Percentiles rank a stretch among this genome's conserved stretches.
Evolutionary conservation across 92 coral and sea anemone species (phyloP).

Genomic region (Parazoanthus atlanticus): DNA sequence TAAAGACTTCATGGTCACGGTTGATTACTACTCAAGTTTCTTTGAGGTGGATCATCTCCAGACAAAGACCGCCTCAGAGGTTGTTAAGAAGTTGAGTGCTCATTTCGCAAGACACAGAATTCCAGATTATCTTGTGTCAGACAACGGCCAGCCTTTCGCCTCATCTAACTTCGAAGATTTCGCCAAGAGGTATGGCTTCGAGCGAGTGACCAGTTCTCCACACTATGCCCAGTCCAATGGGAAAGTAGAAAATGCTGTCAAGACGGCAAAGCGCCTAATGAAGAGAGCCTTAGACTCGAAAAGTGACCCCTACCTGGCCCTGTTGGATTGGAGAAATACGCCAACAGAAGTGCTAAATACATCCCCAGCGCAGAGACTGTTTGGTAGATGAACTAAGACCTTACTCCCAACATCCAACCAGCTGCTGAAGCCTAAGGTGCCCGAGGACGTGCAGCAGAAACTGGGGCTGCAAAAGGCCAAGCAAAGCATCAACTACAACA

Average conservation of each 20-base stretch:
- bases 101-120: constrained; percentile 21
- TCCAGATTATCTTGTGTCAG: constrained; percentile 3
- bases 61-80: constrained; percentile 15
- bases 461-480: constrained; percentile 48
- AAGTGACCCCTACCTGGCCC: neutral
- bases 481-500: constrained; percentile 51
- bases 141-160: constrained; percentile 19
- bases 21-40: constrained; percentile 28
- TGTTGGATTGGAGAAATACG: constrained; percentile 25
- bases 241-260: constrained; percentile 21
- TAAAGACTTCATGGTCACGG: constrained; percentile 16
- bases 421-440: constrained; percentile 15
- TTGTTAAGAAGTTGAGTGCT: constrained; percentile 5
- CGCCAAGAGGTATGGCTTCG: constrained; percentile 14
- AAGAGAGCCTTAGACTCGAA: constrained; percentile 7
- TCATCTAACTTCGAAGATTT: constrained; percentile 9
- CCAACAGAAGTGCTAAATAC: constrained; percentile 12
- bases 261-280: constrained; percentile 11
- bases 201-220: neutral
- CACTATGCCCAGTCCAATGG: neutral
- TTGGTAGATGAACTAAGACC: constrained; percentile 24
- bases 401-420: neutral
- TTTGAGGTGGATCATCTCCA: constrained; percentile 36
- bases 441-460: constrained; percentile 40
- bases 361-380: constrained; percentile 19